Evolutionary conservation across 1,140 invertebrate genomes (phyloP), one percentile per base, ranked within the genome.

Genomic region (Pantala flavescens): DNA sequence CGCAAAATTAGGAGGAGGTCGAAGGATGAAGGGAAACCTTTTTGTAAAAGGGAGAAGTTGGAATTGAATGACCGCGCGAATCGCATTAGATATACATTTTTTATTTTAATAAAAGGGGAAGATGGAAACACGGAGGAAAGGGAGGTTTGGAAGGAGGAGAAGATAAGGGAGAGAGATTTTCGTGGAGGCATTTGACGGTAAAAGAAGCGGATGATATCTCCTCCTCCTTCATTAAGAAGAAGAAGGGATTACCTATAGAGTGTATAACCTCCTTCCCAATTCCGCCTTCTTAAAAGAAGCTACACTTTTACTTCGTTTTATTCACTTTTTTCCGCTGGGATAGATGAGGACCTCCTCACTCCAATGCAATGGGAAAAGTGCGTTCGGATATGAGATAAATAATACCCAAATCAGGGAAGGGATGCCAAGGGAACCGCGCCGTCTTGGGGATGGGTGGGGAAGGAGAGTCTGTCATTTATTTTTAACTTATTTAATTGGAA

Each of bases 401-500:
- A 21, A 21, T 16, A 63, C 16, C 14, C 14, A 21, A 21, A 63
- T 19, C n/a, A 63, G 49, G 49, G 49, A 63, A 36, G 28, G 28
- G 9, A 36, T 36, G 12, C 49, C 3, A 63, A 19, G 49, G 49
- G 14, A 21, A 19, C 49, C 16, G 49, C 49, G 14, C 49, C 12
- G 14, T 63, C n/a, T 63, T 63, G 49, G 12, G 49, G 49, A 63
- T 16, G 49, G n/a, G 49, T 19, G 49, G 14, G 49, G 49, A 63
- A 12, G 12, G 49, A 21, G 49, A 63, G 49, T 3, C 49, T 21
- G 49, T 63, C 49, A 63, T 63, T 63, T 63, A 63, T 63, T 63
- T 63, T 63, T 63, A 63, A 16, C 49, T 63, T 63, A 63, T 63
- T 63, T 63, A 63, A 63, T 63, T 63, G 49, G 49, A 63, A 63